Evolutionary conservation across 2,797 vertebrate genomes (phyloP).

Genomic region (Sus cebifrons): DNA sequence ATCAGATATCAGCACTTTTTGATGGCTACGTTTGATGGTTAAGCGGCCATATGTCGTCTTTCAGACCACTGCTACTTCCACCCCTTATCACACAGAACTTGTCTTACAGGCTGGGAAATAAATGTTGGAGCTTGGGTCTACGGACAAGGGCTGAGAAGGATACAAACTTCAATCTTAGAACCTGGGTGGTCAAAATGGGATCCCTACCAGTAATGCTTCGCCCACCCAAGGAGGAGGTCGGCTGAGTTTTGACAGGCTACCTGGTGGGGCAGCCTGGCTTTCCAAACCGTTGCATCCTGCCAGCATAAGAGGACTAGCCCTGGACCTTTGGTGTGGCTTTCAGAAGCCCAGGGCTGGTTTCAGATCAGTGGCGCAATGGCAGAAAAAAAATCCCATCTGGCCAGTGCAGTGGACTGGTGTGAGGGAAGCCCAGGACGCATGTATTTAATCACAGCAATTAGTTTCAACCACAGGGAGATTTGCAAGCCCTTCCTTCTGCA

Average conservation of each 20-base stretch:
- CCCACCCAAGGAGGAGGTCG: background rate
- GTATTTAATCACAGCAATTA: background rate
- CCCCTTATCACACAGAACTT: background rate
- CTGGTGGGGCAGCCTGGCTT: background rate
- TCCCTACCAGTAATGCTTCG: background rate
- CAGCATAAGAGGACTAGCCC: background rate
- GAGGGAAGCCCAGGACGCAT: background rate
- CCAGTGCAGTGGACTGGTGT: background rate
- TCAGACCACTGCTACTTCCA: background rate
- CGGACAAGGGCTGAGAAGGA: slow-evolving; percentile 1
- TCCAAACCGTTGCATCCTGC: background rate
- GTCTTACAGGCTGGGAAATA: background rate
- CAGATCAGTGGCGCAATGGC: background rate
- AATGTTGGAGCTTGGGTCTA: background rate
- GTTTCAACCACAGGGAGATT: slow-evolving; percentile 34
- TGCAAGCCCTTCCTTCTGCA: background rate
- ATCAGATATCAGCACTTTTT: background rate
- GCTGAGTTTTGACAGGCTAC: background rate
- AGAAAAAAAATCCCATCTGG: background rate
- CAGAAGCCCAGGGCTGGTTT: background rate
- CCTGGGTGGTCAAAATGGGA: background rate
- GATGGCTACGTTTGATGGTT: background rate
- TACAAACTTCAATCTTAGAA: background rate
- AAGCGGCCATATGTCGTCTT: background rate
- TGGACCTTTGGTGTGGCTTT: background rate